phyloP scores from a whole-genome alignment of 2,797 vertebrate species.

The Melopsittacus undulatus region DNA sequence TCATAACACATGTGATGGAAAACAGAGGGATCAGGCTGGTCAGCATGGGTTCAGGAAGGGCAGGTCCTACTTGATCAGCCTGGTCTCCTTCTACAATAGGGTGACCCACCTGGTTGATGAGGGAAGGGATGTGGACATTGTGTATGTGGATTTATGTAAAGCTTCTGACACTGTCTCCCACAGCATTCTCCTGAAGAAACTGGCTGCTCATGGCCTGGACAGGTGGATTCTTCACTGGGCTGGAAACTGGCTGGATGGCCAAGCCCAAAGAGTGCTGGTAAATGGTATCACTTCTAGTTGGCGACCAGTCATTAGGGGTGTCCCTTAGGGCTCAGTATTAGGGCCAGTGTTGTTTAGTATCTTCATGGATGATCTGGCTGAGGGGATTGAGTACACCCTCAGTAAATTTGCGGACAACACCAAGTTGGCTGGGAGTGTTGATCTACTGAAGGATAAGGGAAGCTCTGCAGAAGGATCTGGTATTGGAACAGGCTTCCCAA shows the following conservation, averaged over 20 bases:
- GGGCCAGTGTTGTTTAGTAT: not conserved
- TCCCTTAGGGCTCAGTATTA: not conserved
- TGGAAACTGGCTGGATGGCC: not conserved
- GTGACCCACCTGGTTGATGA: not conserved
- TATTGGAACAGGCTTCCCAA: not conserved
- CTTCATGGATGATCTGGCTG: not conserved
- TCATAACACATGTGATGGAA: not conserved
- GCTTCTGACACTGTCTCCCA: not conserved
- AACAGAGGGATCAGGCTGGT: not conserved
- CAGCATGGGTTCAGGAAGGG: not conserved
- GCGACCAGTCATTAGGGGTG: not conserved
- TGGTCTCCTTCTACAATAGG: not conserved
- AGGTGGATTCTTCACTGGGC: not conserved
- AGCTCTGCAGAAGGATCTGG: not conserved
- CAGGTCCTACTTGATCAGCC: not conserved
- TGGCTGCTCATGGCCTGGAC: not conserved
- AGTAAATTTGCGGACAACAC: not conserved
- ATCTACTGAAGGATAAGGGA: not conserved
- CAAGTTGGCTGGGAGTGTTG: not conserved
- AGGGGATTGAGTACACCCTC: not conserved
- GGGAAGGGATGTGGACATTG: not conserved
- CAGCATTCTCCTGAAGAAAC: not conserved
- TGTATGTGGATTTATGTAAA: not conserved
- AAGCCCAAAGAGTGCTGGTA: not conserved
- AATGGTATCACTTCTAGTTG: not conserved